Base-by-base conservation (phyloP, 2,797 vertebrate species). In the Microhierax caerulescens region DNA sequence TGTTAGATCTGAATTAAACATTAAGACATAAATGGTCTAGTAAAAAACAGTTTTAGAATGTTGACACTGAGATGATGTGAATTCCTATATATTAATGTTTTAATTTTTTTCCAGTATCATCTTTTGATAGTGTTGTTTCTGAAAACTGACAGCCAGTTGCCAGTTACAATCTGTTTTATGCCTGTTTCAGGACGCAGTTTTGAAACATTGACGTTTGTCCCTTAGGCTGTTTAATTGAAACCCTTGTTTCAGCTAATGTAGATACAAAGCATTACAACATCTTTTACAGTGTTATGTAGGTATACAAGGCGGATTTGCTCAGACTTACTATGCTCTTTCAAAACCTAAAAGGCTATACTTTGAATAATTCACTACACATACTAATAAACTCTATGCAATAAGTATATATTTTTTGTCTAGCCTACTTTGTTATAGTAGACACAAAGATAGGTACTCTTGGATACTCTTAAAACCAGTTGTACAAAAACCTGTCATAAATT, bases 171-270 rank as follows among this genome's bases (percentile, higher is more conserved):
- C 50, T 65, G 36, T 80, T n/a, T 81, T 90, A 43, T 69, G 37
- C 60, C 32, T 89, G 0, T 76, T 92, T 92, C 39, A 73, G 80
- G n/a, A 83, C 24, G 17, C 43, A 84, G 48, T 28, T 76, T 94
- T 82, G 78, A 36, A 39, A 77, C 65, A 76, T 93, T 87, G 63
- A 53, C 4, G 1, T 94, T 87, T 92, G 37, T 86, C 81, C 72
- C 73, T 93, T 69, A 93, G 84, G 37, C 81, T 93, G 64, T 78
- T 65, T 78, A 72, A 86, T 81, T 77, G 65, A 94, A 34, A 92
- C 37, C 59, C 48, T 95, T 75, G 28, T 50, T 90, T 85, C 75
- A 90, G 54, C 59, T 95, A 81, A 67, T 81, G 61, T 56, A 65
- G 85, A 81, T 81, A 51, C 47, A 43, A 19, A 48, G 56, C 69